Percentiles rank a stretch among this genome's conserved stretches.
phyloP scores from a whole-genome alignment of 2,888 invertebrate species.

The Junonia oenone region DNA sequence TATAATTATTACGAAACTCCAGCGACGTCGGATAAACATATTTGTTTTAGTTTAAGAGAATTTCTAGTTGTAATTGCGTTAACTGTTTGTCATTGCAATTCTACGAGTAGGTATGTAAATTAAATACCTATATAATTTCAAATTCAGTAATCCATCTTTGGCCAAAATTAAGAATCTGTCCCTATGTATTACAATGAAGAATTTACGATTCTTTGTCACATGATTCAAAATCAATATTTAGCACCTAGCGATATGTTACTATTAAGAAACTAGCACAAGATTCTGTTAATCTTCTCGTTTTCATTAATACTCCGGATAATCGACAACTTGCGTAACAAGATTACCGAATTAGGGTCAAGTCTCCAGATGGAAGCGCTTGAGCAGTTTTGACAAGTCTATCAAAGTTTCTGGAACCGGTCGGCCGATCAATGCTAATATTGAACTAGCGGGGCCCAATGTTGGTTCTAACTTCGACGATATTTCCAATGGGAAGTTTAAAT shows the following conservation, averaged over 20 bases:
- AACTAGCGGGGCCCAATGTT: background rate
- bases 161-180: too few species aligned
- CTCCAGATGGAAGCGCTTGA: constrained; percentile 10
- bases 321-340: constrained; percentile 18
- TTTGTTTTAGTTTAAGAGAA: background rate
- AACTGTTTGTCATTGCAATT: too few species aligned
- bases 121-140: too few species aligned
- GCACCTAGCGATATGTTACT: background rate
- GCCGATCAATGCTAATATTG: background rate
- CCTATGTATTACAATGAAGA: too few species aligned
- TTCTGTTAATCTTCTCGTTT: background rate
- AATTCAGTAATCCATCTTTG: too few species aligned
- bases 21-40: background rate
- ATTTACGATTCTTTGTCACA: too few species aligned
- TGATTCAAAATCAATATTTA: too few species aligned
- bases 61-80: background rate
- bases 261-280: background rate
- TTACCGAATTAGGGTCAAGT: constrained; percentile 25
- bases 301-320: background rate
- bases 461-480: background rate
- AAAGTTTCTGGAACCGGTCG: background rate
- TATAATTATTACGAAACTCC: background rate
- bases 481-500: background rate
- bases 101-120: too few species aligned
- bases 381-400: constrained; percentile 6